Evolutionary conservation across 2,888 invertebrate genomes (phyloP), one percentile per base, ranked within the genome.

Genomic region (Cephus runcator): DNA sequence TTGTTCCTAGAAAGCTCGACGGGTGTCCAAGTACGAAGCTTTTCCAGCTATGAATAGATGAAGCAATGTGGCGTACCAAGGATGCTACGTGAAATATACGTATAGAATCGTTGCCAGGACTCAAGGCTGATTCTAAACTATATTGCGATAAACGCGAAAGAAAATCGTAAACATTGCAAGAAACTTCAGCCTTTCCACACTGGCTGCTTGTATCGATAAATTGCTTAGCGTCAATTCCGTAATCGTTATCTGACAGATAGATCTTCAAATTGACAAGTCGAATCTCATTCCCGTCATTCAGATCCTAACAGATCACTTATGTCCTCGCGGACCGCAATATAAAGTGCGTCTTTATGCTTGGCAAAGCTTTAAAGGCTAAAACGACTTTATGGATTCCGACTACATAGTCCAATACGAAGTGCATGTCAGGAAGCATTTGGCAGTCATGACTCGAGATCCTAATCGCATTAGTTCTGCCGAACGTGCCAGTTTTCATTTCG

Each of bases 41-140:
- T 56, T 69, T 36, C 75, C 79, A 74, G 75, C 77, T 81, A 80
- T 80, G 81, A 80, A 81, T 69, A 77, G 75, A 30, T 69, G 34
- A 40, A 69, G 77, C 56, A 77, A 78, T 81, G 77, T 79, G 79
- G 79, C 78, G 74, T 33, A 75, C 73, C 79, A 80, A 80, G 79
- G 77, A 81, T 81, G 74, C 34, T 73, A 73, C 31, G 69, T 40
- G 77, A 77, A 77, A 75, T 75, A 79, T 81, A 80, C 80, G 80
- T 82, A 82, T 81, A 80, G 83, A 77, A 83, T 68, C 79, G 76
- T 75, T 83, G 83, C 83, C 83, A 83, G 83, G 80, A 82, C 76
- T 80, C 81, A 82, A 82, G 83, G 83, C 77, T 79, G 82, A 68
- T 75, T 34, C 77, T 74, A 40, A 79, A 76, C 75, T 69, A 79